These are phyloP conservation scores for Nematolebias whitei DNA, from an alignment of 2,113 vertebrate genomes.

Conservation along the genomic window DNA sequence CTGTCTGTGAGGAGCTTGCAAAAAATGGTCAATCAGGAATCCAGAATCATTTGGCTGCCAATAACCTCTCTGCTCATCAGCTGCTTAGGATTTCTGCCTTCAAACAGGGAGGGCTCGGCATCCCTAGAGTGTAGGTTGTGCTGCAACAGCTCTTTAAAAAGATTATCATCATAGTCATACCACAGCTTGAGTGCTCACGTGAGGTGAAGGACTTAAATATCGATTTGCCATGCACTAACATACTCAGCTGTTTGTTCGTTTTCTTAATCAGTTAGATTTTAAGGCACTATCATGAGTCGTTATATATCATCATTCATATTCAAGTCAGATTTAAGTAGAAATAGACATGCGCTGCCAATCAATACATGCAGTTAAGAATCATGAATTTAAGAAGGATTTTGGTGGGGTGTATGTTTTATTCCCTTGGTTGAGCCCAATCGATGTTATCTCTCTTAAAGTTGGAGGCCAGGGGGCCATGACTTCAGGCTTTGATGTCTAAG, in stretches of 20 bases:
- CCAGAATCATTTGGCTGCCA: conserved; percentile 68
- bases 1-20: conserved; percentile 41
- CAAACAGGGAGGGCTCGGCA: conserved; percentile 6
- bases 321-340: conserved; percentile 27
- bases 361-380: conserved; percentile 55
- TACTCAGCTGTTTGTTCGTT: conserved; percentile 29
- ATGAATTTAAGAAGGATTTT: conserved; percentile 49
- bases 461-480: conserved; percentile 42
- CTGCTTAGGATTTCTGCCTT: conserved; percentile 56
- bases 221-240: conserved; percentile 25
- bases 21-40: conserved; percentile 57
- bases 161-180: conserved; percentile 38
- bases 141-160: conserved; percentile 46
- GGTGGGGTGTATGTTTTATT: conserved; percentile 53
- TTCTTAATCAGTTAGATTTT: conserved; percentile 23
- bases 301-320: conserved; percentile 32
- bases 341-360: conserved; percentile 47
- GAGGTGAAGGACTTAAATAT: conserved; percentile 35
- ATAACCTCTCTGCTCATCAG: conserved; percentile 58
- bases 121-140: conserved; percentile 40
- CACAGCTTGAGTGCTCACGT: conserved; percentile 32
- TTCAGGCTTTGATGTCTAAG: conserved; percentile 63
- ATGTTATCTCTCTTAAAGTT: conserved; percentile 59
- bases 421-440: conserved; percentile 59
- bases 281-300: conserved; percentile 1